A percentile compares a stretch with the other conserved stretches of the same genome.
Conservation (phyloP, 2,113 vertebrate species). For the Cyprichromis sp. region DNA sequence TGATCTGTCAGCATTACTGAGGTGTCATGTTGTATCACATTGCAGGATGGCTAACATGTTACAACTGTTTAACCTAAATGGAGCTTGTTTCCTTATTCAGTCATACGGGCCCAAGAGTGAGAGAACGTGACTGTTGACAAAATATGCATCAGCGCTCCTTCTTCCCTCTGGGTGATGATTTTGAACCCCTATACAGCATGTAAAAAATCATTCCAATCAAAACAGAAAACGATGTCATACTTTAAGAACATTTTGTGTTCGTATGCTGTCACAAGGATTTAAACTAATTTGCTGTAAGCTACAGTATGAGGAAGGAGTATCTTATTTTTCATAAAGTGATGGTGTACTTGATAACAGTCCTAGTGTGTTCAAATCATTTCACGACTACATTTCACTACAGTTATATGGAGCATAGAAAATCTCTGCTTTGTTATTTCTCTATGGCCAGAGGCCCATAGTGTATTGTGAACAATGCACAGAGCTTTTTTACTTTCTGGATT, state of each 20-base stretch:
- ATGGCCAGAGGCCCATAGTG: neutral
- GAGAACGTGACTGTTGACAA: neutral
- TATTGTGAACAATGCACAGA: conserved; percentile 5
- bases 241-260: neutral
- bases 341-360: conserved; percentile 14
- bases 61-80: conserved; percentile 12
- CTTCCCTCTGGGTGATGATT: neutral
- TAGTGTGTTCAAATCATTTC: neutral
- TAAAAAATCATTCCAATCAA: neutral
- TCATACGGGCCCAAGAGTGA: neutral
- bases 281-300: neutral
- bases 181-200: neutral
- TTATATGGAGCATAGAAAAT: conserved; percentile 2
- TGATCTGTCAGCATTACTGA: conserved; percentile 20
- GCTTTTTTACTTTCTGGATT: neutral
- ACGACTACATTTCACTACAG: neutral
- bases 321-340: conserved; percentile 11
- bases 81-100: neutral
- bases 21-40: conserved; percentile 1
- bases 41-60: neutral
- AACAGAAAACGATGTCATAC: neutral
- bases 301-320: neutral
- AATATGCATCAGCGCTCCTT: neutral
- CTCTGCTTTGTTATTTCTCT: neutral
- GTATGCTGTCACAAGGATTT: neutral